Evolutionary conservation across 2,113 vertebrate genomes (phyloP), one percentile per base, ranked within the genome.

Genomic region (Alaudala cheleensis): DNA sequence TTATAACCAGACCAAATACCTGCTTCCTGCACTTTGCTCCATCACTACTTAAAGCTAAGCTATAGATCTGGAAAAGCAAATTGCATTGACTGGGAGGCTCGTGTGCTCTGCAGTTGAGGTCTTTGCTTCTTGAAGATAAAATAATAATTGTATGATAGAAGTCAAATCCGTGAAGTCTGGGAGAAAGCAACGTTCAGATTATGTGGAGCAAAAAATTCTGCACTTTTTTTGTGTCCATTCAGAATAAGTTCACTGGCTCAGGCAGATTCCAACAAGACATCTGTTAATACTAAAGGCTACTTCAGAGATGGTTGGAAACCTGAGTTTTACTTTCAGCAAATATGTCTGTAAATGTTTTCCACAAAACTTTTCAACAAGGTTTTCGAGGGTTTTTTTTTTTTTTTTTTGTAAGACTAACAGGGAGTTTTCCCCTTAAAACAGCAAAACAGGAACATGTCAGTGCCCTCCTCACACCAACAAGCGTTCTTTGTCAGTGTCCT

Each of bases 51-150:
- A 37, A 1, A 92, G 67, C 47, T 82, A 50, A 90, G 28, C 58
- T 91, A 42, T 72, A 89, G 84, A 77, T 82, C 66, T 90, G 90
- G 58, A 66, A 95, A 73, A 94, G 51, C 60, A 92, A 74, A 73
- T 73, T 61, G 22, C 19, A 23, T 26, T 82, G 62, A 39, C 74
- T 26, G 50, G 62, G 56, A 86, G 47, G 26, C 34, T 85, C 5
- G 0, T 69, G 33, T 56, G 57, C 44, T 37, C 77, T 89, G 60
- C 57, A 31, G 62, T 60, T 62, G 54, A 58, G 37, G 66, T 54
- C 49, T 29, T 65, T 62, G 39, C 70, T 76, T 71, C 65, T 76
- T 65, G 49, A 62, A 86, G 39, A 37, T 72, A 76, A 79, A 76
- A 44, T 34, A 76, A 39, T 67, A 72, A 51, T 39, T 79, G 56